Evolutionary conservation across 2,888 invertebrate genomes (phyloP).

Genomic region (Psylliodes chrysocephalus): DNA sequence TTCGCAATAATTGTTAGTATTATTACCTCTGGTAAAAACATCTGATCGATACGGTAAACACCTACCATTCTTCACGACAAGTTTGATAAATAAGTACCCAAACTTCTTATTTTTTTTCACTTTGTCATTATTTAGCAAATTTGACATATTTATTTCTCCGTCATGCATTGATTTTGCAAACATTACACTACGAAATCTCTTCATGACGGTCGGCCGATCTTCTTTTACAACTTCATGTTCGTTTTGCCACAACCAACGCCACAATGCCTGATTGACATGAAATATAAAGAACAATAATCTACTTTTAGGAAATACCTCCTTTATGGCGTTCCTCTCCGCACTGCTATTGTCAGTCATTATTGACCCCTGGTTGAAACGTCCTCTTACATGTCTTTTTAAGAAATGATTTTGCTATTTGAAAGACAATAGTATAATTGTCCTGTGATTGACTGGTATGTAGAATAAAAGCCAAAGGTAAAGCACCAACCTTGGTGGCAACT

Average conservation of each 20-base stretch:
- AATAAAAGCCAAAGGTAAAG: not conserved
- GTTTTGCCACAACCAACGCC: not conserved
- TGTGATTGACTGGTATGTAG: not conserved
- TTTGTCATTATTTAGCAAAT: not conserved
- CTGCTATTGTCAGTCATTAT: not conserved
- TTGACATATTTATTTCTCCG: not conserved
- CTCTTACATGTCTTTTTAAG: not conserved
- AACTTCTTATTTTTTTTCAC: not conserved
- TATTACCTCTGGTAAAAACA: not conserved
- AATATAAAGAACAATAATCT: not conserved
- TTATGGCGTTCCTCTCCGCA: not conserved
- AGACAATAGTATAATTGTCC: not conserved
- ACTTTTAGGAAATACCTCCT: not conserved
- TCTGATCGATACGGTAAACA: not conserved
- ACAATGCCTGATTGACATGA: not conserved
- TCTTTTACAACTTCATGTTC: not conserved
- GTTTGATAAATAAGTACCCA: not conserved
- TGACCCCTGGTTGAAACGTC: not conserved
- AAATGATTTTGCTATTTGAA: not conserved
- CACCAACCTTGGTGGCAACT: too few relatives aligned
- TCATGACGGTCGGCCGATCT: not conserved
- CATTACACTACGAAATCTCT: not conserved
- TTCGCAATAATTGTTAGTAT: not conserved
- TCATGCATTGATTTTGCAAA: not conserved
- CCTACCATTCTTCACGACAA: not conserved